These are phyloP conservation scores for Mobula birostris DNA, from an alignment of 2,113 vertebrate species.

Conservation along the genomic window DNA sequence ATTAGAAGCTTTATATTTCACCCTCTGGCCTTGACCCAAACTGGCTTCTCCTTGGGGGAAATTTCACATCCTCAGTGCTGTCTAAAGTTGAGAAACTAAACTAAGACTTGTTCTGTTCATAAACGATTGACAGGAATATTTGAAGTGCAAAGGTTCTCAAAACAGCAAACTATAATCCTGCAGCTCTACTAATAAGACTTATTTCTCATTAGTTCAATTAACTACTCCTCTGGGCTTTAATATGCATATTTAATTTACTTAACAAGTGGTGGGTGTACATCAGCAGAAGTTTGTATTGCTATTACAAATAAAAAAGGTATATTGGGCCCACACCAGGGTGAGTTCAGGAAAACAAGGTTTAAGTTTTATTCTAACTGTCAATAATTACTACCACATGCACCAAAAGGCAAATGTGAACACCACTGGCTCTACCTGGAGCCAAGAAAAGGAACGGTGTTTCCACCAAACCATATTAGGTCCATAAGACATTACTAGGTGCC, in stretches of 20 bases:
- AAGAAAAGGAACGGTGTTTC: not conserved
- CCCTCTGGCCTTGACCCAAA: not conserved
- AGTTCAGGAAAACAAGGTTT: not conserved
- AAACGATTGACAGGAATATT: not conserved
- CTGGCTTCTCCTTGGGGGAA: not conserved
- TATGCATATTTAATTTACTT: not conserved
- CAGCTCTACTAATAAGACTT: not conserved
- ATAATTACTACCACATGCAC: not conserved
- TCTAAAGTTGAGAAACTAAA: not conserved
- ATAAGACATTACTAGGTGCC: not conserved
- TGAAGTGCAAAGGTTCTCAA: not conserved
- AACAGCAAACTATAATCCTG: not conserved
- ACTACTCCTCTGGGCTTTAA: not conserved
- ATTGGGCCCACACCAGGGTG: not conserved
- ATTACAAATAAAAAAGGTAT: not conserved
- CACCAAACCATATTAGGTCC: not conserved
- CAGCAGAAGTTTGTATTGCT: not conserved
- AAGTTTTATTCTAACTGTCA: not conserved
- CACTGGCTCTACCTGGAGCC: not conserved
- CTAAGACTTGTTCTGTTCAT: not conserved
- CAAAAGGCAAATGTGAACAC: not conserved
- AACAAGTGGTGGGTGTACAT: not conserved
- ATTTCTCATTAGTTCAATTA: not conserved
- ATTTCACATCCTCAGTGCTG: not conserved
- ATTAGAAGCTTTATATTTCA: not conserved